A percentile compares a stretch with the other conserved stretches of the same genome.
These are phyloP conservation scores for Mohoua ochrocephala DNA, from an alignment of 2,113 vertebrate genomes.

Conservation along the genomic window DNA sequence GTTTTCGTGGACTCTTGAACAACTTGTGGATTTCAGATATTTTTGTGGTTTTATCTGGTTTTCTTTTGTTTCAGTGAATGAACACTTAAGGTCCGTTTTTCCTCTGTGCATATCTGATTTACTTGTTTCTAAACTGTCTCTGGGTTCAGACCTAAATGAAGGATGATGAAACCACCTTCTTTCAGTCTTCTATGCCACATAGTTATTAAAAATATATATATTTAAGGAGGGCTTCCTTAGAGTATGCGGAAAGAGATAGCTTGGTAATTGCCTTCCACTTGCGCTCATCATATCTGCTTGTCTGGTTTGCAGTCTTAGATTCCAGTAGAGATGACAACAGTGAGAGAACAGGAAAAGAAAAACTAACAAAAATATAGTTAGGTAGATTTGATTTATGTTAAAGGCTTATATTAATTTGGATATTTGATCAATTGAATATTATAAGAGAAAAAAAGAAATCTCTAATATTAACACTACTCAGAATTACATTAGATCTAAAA, in stretches of 20 bases:
- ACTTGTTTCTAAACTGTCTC: background rate
- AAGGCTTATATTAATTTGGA: background rate
- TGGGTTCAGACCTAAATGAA: background rate
- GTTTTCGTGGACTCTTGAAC: background rate
- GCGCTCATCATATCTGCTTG: background rate
- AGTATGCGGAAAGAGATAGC: background rate
- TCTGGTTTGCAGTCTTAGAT: background rate
- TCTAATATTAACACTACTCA: background rate
- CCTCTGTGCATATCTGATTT: background rate
- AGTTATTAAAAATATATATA: background rate
- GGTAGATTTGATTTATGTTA: background rate
- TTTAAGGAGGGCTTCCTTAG: background rate
- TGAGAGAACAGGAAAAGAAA: background rate
- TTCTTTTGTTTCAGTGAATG: background rate
- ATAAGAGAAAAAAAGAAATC: background rate
- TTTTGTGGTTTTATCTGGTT: background rate
- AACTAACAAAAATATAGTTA: background rate
- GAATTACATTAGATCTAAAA: background rate
- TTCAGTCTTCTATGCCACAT: background rate
- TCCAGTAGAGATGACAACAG: background rate
- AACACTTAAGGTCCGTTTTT: background rate
- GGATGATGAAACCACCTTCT: background rate
- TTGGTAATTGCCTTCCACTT: background rate
- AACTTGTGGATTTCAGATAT: background rate
- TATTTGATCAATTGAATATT: background rate